A percentile compares a stretch with the other conserved stretches of the same genome.
These are phyloP conservation scores for Zootoca vivipara DNA, from an alignment of 2,113 vertebrate genomes.

Conservation along the genomic window DNA sequence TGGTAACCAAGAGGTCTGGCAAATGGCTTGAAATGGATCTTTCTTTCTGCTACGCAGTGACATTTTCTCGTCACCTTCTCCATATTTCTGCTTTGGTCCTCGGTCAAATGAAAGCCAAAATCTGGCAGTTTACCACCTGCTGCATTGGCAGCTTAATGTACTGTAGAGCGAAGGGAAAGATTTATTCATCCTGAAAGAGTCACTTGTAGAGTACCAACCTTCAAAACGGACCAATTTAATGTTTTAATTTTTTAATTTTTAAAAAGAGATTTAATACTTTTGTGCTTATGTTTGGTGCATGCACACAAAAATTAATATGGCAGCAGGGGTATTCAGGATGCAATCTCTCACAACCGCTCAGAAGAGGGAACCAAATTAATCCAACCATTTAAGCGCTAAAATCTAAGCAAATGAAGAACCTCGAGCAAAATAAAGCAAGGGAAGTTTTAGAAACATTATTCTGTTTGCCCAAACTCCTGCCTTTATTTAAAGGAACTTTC, in stretches of 20 bases:
- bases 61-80: conserved; percentile 19
- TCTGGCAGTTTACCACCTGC: conserved; percentile 29
- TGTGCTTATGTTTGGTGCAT: background rate
- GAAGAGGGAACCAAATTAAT: background rate
- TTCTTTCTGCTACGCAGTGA: background rate
- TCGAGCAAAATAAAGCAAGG: background rate
- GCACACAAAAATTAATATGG: background rate
- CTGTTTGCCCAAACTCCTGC: background rate
- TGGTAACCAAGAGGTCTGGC: conserved; percentile 5
- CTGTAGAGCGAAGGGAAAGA: conserved; percentile 13
- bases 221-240: background rate
- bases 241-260: background rate
- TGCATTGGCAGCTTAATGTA: conserved; percentile 31
- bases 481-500: background rate
- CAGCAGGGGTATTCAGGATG: background rate
- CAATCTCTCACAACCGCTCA: background rate
- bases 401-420: background rate
- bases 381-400: background rate
- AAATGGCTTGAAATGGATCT: conserved; percentile 11
- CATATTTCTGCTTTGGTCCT: conserved; percentile 7
- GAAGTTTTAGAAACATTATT: background rate
- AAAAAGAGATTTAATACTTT: background rate
- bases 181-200: conserved; percentile 16
- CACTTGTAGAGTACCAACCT: background rate
- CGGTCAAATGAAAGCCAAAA: conserved; percentile 25